Conservation (phyloP, 2,797 vertebrate genomes). For the Caiman crocodilus region DNA sequence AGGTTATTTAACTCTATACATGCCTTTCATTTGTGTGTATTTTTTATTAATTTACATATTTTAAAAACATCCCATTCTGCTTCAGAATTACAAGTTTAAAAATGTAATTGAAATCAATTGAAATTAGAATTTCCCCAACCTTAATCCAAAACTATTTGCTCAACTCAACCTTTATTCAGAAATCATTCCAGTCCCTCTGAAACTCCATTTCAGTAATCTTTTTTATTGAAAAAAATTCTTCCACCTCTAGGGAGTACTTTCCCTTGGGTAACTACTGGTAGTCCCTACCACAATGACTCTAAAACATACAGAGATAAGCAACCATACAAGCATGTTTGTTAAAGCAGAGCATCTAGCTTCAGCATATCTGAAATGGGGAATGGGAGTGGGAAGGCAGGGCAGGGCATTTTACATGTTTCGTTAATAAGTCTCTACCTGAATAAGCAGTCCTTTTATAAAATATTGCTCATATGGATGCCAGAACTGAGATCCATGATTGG, state of each 20-base stretch:
- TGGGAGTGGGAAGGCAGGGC: no score
- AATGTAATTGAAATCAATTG: constrained; percentile 58
- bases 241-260: constrained; percentile 4
- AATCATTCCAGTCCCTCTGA: no score
- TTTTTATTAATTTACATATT: constrained; percentile 46
- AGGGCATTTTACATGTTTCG: no score
- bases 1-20: background rate
- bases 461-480: background rate
- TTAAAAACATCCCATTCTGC: constrained; percentile 35
- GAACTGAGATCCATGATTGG: background rate
- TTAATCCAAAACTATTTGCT: constrained; percentile 45
- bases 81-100: background rate
- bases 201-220: no score
- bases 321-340: background rate
- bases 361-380: background rate
- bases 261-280: constrained; percentile 39
- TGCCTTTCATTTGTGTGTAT: background rate
- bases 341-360: background rate
- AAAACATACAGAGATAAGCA: constrained; percentile 12
- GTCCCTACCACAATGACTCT: constrained; percentile 23
- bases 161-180: constrained; percentile 41
- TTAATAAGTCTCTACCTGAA: background rate
- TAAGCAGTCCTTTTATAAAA: background rate
- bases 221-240: no score
- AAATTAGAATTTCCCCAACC: constrained; percentile 48